Conservation (phyloP, 2,113 vertebrate species). For the Ahaetulla prasina region DNA sequence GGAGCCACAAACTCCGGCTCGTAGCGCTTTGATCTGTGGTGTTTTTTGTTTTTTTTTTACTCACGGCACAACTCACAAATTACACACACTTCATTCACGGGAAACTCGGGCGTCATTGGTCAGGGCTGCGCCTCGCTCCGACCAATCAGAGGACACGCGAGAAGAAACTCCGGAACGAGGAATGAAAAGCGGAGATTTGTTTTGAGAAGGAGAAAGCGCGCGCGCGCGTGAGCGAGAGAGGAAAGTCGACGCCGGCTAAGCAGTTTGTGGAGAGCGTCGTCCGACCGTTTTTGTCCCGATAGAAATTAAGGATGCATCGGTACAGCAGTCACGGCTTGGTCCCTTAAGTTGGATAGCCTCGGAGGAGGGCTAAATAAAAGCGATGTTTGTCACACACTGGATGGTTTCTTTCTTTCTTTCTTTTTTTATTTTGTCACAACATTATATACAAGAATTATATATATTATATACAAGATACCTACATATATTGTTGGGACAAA, state of each 20-base stretch:
- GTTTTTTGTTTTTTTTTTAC: not conserved
- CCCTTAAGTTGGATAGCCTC: not conserved
- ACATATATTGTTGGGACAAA: no score
- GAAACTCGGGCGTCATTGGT: not conserved
- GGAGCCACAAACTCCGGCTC: not conserved
- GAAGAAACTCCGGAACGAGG: not conserved
- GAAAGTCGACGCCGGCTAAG: not conserved
- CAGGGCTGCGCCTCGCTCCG: not conserved
- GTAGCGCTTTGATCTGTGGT: constrained; percentile 6
- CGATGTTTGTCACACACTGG: not conserved
- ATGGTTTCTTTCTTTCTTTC: no score
- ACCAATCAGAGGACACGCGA: not conserved
- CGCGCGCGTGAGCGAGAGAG: accelerated
- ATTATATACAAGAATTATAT: no score
- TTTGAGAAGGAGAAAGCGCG: not conserved
- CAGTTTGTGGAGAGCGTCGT: not conserved
- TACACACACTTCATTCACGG: constrained; percentile 28
- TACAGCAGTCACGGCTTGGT: not conserved
- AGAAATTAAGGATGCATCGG: not conserved
- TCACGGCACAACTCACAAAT: constrained; percentile 8
- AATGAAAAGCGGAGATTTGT: not conserved
- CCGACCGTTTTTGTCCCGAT: not conserved
- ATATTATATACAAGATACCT: no score
- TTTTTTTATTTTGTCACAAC: no score
- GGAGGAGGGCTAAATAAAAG: not conserved